Conservation (phyloP, 1,140 invertebrate species). For the Copidosoma floridanum region DNA sequence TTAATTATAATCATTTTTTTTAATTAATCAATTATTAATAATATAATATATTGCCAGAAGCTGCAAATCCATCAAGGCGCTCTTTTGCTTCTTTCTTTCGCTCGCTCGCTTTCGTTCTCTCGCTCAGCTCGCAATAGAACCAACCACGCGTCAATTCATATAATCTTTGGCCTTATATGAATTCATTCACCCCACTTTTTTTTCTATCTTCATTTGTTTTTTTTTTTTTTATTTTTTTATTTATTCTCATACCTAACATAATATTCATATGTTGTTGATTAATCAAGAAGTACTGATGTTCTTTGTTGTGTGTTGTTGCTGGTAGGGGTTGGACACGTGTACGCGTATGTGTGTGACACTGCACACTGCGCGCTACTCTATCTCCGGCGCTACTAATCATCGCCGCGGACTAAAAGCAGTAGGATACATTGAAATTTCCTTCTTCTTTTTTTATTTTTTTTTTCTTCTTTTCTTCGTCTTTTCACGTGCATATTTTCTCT, state of each 20-base stretch:
- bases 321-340: slow-evolving; percentile 54
- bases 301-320: slow-evolving; percentile 14
- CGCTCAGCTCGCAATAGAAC: slow-evolving; percentile 4
- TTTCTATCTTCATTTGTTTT: slow-evolving; percentile 2
- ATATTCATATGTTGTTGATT: too few relatives aligned
- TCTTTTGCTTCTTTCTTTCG: slow-evolving; percentile 12
- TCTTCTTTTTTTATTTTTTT: not conserved
- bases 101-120: slow-evolving; percentile 3
- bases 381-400: too few relatives aligned
- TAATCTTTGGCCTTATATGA: slow-evolving; percentile 18
- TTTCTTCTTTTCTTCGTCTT: not conserved
- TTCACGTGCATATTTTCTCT: not conserved
- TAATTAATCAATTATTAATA: slow-evolving; percentile 26
- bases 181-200: slow-evolving; percentile 19
- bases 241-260: slow-evolving; percentile 3
- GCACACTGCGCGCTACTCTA: too few relatives aligned
- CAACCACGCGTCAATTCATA: slow-evolving; percentile 18
- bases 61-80: slow-evolving; percentile 26
- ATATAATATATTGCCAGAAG: slow-evolving; percentile 29
- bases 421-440: slow-evolving; percentile 49
- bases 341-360: too few relatives aligned
- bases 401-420: slow-evolving; percentile 53
- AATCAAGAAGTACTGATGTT: too few relatives aligned
- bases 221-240: not conserved
- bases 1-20: slow-evolving; percentile 27